Evolutionary conservation across 2,113 vertebrate species (phyloP).

Genomic region (Fulica atra): DNA sequence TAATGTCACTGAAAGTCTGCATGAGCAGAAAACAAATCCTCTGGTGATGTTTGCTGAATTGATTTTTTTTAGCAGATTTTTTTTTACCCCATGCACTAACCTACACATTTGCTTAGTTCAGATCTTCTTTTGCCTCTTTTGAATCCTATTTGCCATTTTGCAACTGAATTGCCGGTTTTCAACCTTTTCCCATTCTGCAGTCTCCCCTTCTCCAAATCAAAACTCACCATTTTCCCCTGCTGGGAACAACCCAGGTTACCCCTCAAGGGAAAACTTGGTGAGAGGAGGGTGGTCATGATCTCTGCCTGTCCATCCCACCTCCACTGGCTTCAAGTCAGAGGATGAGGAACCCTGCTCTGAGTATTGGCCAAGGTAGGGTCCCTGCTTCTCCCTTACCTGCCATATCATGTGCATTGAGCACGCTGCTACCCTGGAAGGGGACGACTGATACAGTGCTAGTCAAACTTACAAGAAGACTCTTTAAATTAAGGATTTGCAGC

Average conservation of each 20-base stretch:
- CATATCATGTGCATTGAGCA: neutral
- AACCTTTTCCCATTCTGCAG: neutral
- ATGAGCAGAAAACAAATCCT: constrained; percentile 6
- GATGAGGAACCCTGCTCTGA: neutral
- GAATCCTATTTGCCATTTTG: neutral
- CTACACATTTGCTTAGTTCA: neutral
- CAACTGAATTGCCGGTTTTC: neutral
- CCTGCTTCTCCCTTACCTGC: neutral
- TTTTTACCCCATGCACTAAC: neutral
- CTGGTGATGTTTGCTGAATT: neutral
- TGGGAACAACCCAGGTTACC: neutral
- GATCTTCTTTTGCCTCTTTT: neutral
- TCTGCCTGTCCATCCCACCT: neutral
- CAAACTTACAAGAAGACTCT: neutral
- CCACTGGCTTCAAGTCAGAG: neutral
- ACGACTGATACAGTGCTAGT: neutral
- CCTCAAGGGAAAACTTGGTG: neutral
- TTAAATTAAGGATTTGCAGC: constrained; percentile 31
- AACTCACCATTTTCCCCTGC: neutral
- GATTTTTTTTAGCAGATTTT: neutral
- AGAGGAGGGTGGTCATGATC: neutral
- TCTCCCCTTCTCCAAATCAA: neutral
- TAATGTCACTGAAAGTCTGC: neutral
- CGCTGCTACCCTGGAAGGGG: constrained; percentile 4
- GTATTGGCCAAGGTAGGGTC: neutral